These are phyloP conservation scores for Aphidius ervi DNA, from an alignment of 1,140 invertebrate species.

Conservation along the genomic window DNA sequence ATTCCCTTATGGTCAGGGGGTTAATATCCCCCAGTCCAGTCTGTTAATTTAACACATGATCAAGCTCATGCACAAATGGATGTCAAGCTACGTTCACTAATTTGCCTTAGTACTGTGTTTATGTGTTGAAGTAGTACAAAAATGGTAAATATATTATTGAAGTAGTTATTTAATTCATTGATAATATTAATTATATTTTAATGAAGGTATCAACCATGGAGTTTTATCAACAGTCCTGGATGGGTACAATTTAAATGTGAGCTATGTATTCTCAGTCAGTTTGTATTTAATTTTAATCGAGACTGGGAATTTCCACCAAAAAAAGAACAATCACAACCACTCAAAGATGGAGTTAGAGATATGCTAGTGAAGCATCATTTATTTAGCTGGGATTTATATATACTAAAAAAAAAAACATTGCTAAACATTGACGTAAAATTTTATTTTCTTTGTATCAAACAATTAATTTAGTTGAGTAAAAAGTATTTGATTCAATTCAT, in stretches of 20 bases:
- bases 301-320: constrained; percentile 92
- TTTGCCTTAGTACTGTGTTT: constrained; percentile 94
- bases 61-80: constrained; percentile 96
- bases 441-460: neutral
- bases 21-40: constrained; percentile 63
- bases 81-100: constrained; percentile 90
- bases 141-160: constrained; percentile 67
- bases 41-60: constrained; percentile 93
- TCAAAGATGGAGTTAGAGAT: constrained; percentile 95
- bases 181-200: constrained; percentile 1
- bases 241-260: constrained; percentile 99
- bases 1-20: no score
- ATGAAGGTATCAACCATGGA: constrained; percentile 89
- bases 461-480: no score
- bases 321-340: constrained; percentile 78
- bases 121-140: constrained; percentile 90
- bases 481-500: no score
- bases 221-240: constrained; percentile 96
- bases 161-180: neutral
- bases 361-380: constrained; percentile 99
- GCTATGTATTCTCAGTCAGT: constrained; percentile 89
- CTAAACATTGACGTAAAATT: neutral
- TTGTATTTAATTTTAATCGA: constrained; percentile 95
- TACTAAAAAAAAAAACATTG: neutral
- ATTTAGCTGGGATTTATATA: constrained; percentile 95